These are phyloP conservation scores for Ceyx melanurus DNA, from an alignment of 2,113 vertebrate species.

Conservation along the genomic window DNA sequence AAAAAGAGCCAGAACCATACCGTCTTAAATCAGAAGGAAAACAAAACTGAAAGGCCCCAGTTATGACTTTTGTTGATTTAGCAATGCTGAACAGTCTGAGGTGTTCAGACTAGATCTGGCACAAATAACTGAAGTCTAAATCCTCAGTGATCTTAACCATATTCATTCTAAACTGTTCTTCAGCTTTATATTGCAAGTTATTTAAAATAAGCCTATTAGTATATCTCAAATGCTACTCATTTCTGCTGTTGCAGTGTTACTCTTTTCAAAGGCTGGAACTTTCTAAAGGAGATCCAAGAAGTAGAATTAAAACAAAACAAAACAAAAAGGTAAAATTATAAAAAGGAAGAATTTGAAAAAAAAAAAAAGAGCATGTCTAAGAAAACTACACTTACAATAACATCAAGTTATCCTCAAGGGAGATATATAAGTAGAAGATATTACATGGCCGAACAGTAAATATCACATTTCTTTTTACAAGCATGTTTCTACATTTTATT, in stretches of 20 bases:
- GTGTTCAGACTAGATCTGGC: background rate
- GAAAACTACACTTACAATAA: background rate
- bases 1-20: background rate
- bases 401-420: background rate
- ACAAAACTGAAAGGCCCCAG: background rate
- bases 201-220: background rate
- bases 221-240: background rate
- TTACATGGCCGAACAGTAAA: conserved; percentile 64
- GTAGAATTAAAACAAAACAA: background rate
- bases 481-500: conserved; percentile 61
- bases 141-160: background rate
- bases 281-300: background rate
- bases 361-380: background rate
- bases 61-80: background rate
- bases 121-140: background rate
- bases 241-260: background rate
- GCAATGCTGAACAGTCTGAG: background rate
- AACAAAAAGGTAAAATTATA: background rate
- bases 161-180: background rate
- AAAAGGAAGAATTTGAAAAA: background rate
- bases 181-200: background rate
- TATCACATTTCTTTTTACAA: conserved; percentile 65
- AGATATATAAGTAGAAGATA: conserved; percentile 52
- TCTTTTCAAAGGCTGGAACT: background rate
- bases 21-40: background rate